Conservation (phyloP, 1,140 invertebrate species). For the Zaprionus nigranus region DNA sequence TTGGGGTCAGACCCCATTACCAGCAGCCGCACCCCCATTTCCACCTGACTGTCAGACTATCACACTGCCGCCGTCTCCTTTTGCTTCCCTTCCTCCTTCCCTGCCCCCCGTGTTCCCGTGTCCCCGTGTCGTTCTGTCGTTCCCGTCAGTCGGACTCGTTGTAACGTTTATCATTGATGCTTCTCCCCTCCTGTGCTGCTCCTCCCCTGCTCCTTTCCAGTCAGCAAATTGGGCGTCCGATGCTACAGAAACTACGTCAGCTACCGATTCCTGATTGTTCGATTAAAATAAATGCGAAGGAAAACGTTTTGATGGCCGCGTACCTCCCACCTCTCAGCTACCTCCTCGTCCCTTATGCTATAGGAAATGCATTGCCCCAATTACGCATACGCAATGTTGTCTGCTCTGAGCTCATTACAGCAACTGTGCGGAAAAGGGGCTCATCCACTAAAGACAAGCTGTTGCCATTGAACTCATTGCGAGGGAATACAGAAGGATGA, state of each 20-base stretch:
- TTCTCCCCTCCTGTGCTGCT: background rate
- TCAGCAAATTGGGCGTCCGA: slow-evolving; percentile 62
- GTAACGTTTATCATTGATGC: slow-evolving; percentile 50
- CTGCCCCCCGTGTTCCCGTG: background rate
- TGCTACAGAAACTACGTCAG: slow-evolving; percentile 22
- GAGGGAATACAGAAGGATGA: background rate
- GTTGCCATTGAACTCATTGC: too few species aligned
- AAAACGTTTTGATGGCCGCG: slow-evolving; percentile 25
- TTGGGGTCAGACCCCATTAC: slow-evolving; percentile 16
- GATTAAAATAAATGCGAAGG: slow-evolving; percentile 24
- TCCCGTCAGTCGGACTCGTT: slow-evolving; percentile 25
- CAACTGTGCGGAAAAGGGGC: background rate
- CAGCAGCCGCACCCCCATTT: background rate
- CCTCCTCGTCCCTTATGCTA: background rate
- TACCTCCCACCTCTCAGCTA: background rate
- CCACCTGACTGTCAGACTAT: slow-evolving; percentile 29
- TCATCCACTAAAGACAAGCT: too few species aligned
- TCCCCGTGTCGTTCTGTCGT: background rate
- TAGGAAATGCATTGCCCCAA: slow-evolving; percentile 8
- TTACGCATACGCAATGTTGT: slow-evolving; percentile 23
- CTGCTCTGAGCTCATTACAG: background rate
- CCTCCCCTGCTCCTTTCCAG: background rate
- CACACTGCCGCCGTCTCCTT: background rate
- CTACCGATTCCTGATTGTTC: slow-evolving; percentile 27
- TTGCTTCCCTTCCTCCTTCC: background rate